A percentile compares a stretch with the other conserved stretches of the same genome.
Conservation (phyloP, 2,888 invertebrate genomes). For the Rhagophthalmus giganteus region DNA sequence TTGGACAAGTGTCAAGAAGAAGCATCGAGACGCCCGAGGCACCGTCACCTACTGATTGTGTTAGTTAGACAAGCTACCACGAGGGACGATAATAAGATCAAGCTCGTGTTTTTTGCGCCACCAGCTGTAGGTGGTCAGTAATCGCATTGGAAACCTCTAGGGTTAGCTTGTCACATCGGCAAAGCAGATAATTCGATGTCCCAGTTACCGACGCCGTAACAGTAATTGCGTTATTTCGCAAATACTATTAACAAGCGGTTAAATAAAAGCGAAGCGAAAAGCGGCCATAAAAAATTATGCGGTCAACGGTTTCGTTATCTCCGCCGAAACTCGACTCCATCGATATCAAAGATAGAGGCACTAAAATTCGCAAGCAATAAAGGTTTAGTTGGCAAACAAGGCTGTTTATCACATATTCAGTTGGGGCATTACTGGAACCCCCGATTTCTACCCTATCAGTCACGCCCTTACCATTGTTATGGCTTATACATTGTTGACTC, state of each 20-base stretch:
- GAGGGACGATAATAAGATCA: constrained; percentile 41
- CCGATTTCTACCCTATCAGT: constrained; percentile 35
- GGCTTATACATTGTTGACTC: constrained; percentile 34
- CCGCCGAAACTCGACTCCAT: neutral
- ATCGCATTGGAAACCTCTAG: constrained; percentile 49
- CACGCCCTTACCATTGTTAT: constrained; percentile 38
- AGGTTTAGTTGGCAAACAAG: constrained; percentile 38
- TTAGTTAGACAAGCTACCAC: constrained; percentile 37
- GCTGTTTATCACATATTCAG: constrained; percentile 39
- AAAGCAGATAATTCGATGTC: constrained; percentile 37
- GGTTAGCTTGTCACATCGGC: constrained; percentile 48
- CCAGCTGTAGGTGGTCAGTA: constrained; percentile 50
- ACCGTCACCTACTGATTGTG: constrained; percentile 38
- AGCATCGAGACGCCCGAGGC: constrained; percentile 29
- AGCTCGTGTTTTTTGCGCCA: constrained; percentile 34
- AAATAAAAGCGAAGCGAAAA: too few relatives aligned
- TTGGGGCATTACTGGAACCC: constrained; percentile 32
- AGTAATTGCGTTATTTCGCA: too few relatives aligned
- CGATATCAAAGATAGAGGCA: constrained; percentile 10
- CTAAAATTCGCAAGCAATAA: constrained; percentile 35
- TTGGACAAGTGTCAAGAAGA: constrained; percentile 26
- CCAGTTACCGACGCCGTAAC: constrained; percentile 26
- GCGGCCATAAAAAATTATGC: constrained; percentile 3
- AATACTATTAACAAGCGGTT: too few relatives aligned
- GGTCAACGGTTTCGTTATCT: constrained; percentile 14